These are phyloP conservation scores for Nephila pilipes DNA, from an alignment of 1,140 invertebrate genomes.

Conservation along the genomic window DNA sequence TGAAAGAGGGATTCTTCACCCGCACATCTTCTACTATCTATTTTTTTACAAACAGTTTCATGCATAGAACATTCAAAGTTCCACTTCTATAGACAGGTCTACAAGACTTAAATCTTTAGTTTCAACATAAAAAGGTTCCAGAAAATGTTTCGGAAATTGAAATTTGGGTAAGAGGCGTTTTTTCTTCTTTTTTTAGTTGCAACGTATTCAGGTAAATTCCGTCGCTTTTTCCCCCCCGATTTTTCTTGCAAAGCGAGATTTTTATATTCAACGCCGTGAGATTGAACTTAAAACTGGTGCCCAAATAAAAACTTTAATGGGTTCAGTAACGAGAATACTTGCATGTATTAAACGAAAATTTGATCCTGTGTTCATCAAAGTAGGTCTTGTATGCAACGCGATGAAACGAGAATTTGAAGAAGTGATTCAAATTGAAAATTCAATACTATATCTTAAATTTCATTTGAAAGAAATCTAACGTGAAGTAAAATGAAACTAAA, in stretches of 20 bases:
- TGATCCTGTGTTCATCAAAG: neutral
- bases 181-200: neutral
- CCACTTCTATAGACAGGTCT: neutral
- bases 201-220: neutral
- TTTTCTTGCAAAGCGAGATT: neutral
- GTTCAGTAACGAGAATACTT: neutral
- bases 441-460: neutral
- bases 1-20: conserved; percentile 22
- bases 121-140: conserved; percentile 20
- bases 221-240: neutral
- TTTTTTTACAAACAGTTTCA: neutral
- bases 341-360: neutral
- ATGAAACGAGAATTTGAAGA: neutral
- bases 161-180: neutral
- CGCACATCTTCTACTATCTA: neutral
- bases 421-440: neutral
- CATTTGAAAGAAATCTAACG: too few relatives aligned
- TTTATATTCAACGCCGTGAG: neutral
- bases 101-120: conserved; percentile 29
- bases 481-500: too few relatives aligned
- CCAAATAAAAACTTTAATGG: neutral
- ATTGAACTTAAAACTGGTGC: neutral
- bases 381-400: neutral
- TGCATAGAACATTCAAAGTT: conserved; percentile 16
- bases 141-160: conserved; percentile 46